Percentiles rank a stretch among this genome's conserved stretches.
These are phyloP conservation scores for Eugnorisma glareosa DNA, from an alignment of 2,888 invertebrate species.

Conservation along the genomic window DNA sequence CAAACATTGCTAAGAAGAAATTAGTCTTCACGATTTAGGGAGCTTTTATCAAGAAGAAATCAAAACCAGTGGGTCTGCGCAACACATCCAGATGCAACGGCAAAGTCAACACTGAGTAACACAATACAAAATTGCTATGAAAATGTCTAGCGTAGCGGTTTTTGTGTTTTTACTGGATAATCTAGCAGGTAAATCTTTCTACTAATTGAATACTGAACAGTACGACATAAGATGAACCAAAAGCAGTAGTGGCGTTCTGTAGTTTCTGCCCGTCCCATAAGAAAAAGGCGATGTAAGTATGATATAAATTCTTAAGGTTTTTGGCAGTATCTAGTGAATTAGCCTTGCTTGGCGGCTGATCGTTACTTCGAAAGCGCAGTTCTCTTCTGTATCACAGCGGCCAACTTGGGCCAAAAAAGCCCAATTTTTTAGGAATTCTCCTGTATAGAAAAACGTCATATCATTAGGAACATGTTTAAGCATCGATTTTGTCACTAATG, in stretches of 20 bases:
- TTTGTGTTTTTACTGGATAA: conserved; percentile 74
- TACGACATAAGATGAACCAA: background rate
- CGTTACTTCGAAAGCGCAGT: background rate
- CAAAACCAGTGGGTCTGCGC: conserved; percentile 3
- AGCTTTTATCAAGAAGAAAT: background rate
- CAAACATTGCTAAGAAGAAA: background rate
- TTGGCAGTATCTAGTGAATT: background rate
- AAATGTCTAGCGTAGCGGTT: conserved; percentile 70
- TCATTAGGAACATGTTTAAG: background rate
- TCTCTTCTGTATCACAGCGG: background rate
- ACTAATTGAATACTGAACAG: background rate
- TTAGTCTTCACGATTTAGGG: background rate
- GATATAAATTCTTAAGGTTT: background rate
- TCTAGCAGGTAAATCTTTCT: conserved; percentile 68
- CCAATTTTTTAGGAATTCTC: background rate
- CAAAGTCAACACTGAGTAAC: conserved; percentile 22
- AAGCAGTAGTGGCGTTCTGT: background rate
- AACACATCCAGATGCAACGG: conserved; percentile 4
- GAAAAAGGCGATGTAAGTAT: background rate
- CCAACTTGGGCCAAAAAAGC: background rate
- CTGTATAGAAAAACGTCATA: background rate
- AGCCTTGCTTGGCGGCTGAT: background rate
- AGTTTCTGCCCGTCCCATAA: background rate
- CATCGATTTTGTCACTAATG: background rate
- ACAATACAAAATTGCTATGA: conserved; percentile 29